phyloP scores from a whole-genome alignment of 2,888 invertebrate species.

The Myopa tessellatipennis region DNA sequence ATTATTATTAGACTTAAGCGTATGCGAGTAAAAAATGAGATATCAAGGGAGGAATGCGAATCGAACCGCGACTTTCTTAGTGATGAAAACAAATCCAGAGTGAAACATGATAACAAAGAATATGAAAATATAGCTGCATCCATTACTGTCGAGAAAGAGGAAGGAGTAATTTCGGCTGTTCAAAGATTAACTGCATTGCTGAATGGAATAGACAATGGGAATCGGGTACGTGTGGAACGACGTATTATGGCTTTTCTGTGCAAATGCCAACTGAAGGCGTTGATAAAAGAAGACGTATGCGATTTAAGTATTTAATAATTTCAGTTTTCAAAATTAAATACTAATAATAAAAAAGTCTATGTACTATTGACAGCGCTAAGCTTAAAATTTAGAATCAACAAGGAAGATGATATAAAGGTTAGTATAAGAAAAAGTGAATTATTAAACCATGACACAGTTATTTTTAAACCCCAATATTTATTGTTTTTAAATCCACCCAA shows the following conservation, averaged over 20 bases:
- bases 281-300: conserved; percentile 53
- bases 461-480: conserved; percentile 48
- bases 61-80: neutral
- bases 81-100: neutral
- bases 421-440: neutral
- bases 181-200: conserved; percentile 52
- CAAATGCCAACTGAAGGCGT: conserved; percentile 58
- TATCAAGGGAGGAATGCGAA: neutral
- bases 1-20: neutral
- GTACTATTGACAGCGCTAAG: no score
- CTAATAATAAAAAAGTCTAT: no score
- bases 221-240: conserved; percentile 52
- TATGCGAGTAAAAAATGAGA: neutral
- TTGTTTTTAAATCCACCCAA: conserved; percentile 69
- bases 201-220: conserved; percentile 47
- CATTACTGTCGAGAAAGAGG: neutral
- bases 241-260: conserved; percentile 57
- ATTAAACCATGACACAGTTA: neutral
- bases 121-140: conserved; percentile 35
- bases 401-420: neutral
- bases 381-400: neutral
- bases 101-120: conserved; percentile 28
- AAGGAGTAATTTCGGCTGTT: conserved; percentile 46
- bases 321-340: neutral
- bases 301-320: conserved; percentile 53